Conservation (phyloP, 1,140 invertebrate species). For the Hylaeus anthracinus region DNA sequence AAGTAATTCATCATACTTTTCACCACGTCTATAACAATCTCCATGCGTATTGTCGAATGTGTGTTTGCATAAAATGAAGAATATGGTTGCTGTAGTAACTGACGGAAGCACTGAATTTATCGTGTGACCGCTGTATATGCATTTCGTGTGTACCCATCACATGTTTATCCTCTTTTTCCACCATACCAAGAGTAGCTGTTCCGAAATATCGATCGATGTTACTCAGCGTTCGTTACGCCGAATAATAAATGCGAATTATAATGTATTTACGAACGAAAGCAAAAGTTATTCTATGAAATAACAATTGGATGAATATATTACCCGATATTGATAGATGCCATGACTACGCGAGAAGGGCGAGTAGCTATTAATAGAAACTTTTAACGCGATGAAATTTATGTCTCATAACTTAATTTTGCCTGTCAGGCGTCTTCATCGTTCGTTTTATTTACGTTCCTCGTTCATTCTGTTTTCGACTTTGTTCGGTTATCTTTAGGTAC, state of each 20-base stretch:
- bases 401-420: background rate
- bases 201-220: background rate
- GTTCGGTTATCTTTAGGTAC: too few relatives aligned
- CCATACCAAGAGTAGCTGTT: too few relatives aligned
- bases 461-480: too few relatives aligned
- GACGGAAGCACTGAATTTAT: background rate
- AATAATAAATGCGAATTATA: background rate
- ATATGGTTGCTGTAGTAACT: background rate
- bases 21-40: background rate
- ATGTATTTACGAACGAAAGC: background rate
- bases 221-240: background rate
- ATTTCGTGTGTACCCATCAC: background rate
- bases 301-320: background rate
- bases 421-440: too few relatives aligned
- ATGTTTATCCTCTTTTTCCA: too few relatives aligned
- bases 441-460: too few relatives aligned
- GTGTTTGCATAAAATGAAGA: background rate
- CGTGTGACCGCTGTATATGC: too few relatives aligned
- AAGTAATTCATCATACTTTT: background rate
- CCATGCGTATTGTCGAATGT: background rate
- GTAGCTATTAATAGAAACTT: conserved; percentile 1
- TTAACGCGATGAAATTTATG: conserved; percentile 18
- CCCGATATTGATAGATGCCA: background rate
- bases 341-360: background rate
- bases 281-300: background rate